A percentile compares a stretch with the other conserved stretches of the same genome.
Evolutionary conservation across 2,888 invertebrate species (phyloP).

Genomic region (Archips xylosteana): DNA sequence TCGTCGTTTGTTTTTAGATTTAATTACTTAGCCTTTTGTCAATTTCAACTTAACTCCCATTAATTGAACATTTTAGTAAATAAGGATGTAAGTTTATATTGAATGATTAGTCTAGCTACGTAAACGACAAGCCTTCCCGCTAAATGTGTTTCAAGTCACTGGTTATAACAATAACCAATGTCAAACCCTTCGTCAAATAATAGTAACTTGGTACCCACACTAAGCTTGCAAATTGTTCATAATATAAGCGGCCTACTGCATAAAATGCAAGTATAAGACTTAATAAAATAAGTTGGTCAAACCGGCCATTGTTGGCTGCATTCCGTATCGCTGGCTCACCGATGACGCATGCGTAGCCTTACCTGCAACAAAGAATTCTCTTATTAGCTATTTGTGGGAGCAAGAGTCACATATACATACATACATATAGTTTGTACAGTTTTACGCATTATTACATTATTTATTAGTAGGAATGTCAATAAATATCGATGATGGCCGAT

Average conservation of each 20-base stretch:
- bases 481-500: too few relatives aligned
- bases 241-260: neutral
- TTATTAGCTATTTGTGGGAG: conserved; percentile 45
- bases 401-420: neutral
- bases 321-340: conserved; percentile 69
- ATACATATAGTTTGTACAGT: neutral
- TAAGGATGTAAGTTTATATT: too few relatives aligned
- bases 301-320: conserved; percentile 55
- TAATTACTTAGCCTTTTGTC: too few relatives aligned
- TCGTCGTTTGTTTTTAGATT: too few relatives aligned
- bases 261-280: conserved; percentile 15
- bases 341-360: conserved; percentile 63
- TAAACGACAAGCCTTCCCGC: too few relatives aligned
- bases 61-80: too few relatives aligned
- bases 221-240: neutral
- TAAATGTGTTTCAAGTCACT: too few relatives aligned
- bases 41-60: too few relatives aligned
- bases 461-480: too few relatives aligned
- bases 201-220: neutral
- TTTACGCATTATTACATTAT: neutral
- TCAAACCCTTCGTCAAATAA: too few relatives aligned
- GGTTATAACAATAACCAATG: too few relatives aligned
- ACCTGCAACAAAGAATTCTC: conserved; percentile 77
- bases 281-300: conserved; percentile 47
- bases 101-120: too few relatives aligned